phyloP scores from a whole-genome alignment of 37 sponge, comb jelly and placozoan species.

The Chondrilla cf. caribensis region DNA sequence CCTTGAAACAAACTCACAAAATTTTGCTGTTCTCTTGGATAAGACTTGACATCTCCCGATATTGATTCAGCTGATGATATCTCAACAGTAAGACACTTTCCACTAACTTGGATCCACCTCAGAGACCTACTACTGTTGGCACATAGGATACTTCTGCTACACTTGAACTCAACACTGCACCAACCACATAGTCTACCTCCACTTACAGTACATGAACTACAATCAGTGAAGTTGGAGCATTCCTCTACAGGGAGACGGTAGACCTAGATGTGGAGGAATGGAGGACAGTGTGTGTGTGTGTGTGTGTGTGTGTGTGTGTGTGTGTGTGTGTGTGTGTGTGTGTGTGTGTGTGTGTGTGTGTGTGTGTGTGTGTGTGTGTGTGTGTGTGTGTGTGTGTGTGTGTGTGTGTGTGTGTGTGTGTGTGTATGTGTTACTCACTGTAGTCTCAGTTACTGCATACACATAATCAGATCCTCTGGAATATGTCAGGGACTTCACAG shows the following conservation, averaged over 20 bases:
- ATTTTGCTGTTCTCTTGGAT: neutral
- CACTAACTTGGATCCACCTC: conserved; percentile 10
- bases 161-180: conserved; percentile 88
- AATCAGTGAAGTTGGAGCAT: conserved; percentile 43
- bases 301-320: too few species aligned
- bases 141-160: conserved; percentile 68
- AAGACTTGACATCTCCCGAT: conserved; percentile 9
- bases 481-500: too few species aligned
- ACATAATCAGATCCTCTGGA: too few species aligned
- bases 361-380: too few species aligned
- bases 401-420: too few species aligned
- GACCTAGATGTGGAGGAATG: conserved; percentile 28
- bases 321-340: too few species aligned
- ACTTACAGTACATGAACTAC: conserved; percentile 32
- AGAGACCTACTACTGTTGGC: conserved; percentile 32
- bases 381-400: too few species aligned
- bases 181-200: conserved; percentile 74
- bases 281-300: too few species aligned
- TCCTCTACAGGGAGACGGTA: conserved; percentile 39
- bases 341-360: too few species aligned
- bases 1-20: conserved; percentile 12
- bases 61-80: conserved; percentile 14
- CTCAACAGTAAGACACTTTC: neutral
- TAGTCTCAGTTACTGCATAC: too few species aligned
- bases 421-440: too few species aligned